Evolutionary conservation across 1,140 invertebrate species (phyloP), one percentile per base, ranked within the genome.

Genomic region (Drosophila guanche): DNA sequence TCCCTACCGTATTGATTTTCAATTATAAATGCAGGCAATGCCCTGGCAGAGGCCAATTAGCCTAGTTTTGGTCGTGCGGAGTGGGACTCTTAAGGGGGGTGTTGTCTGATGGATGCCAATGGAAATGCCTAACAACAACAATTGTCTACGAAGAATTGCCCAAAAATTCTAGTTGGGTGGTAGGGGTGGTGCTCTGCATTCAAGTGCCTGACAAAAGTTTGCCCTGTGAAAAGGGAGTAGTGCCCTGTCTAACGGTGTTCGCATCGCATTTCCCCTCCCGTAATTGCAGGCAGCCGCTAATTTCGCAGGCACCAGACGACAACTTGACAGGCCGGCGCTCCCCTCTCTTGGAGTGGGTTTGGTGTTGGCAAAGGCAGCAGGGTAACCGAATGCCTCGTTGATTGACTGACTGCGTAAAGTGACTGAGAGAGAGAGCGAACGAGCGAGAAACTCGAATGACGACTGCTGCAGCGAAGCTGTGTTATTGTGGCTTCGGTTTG

Each of bases 21-120:
- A 86, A 86, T 86, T 86, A 86, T 88, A 88, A 86, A 88, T 78
- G 74, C 81, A 88, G 76, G 78, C 77, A 79, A 83, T 72, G 60
- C 52, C 58, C 54, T 20, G 66, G 42, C 46, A 40, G 62, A 61
- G 81, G 79, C 69, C 81, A 86, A 86, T 86, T 86, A 86, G 81
- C 81, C 81, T 66, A 86, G 78, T 88, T 86, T 83, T 61, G 25
- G 53, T 43, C 16, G 16, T 20, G 16, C 16, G 16, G 16, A 20
- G 16, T 20, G 16, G 16, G 16, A 20, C 16, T 20, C 29, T 8
- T n/a, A n/a, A 29, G 7, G 7, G 27, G 27, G 27, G 27, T 29
- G 27, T 6, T 29, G 27, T 6, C 5, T 29, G 27, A 20, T 33
- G 29, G 67, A 53, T 43, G 73, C 47, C 74, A 88, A 78, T 77